Evolutionary conservation across 2,888 invertebrate species (phyloP), one percentile per base, ranked within the genome.

Genomic region (Sussaba pulchella): DNA sequence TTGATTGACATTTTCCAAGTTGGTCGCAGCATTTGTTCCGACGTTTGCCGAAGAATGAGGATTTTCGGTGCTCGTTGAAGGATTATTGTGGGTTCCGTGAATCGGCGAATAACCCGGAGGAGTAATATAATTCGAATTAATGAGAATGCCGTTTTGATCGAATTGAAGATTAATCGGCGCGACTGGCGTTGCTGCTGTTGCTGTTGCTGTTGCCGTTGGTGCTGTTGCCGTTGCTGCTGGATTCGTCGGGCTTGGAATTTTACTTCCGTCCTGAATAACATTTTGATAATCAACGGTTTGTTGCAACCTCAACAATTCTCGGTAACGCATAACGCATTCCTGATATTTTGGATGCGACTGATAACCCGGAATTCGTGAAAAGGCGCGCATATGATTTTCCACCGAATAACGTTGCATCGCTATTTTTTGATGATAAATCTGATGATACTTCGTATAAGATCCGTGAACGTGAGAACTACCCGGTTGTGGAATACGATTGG

Each of bases 111-210:
- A 89, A 67, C 80, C 86, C 2, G 87, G 82, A 0, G 89, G 82
- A 1, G n/a, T n/a, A n/a, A 89, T 79, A 43, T 88, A 89, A 59
- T 82, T 91, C 0, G 92, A 88, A 75, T 92, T 92, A 5, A 92
- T 90, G n/a, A 92, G 61, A 26, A 90, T 84, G 0, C 92, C 92
- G 59, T 92, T 91, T 12, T 91, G 92, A 84, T 92, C 92, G 17
- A 91, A 92, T 70, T 92, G 92, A 3, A 92, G 81, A 83, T 91
- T 92, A 21, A 92, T 91, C 5, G 92, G 89, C 0, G 89, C 86
- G 17, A 90, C 84, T 1, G 83, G n/a, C n/a, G n/a, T n/a, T n/a
- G n/a, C n/a, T n/a, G n/a, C n/a, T n/a, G n/a, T n/a, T n/a, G n/a
- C n/a, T n/a, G n/a, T n/a, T n/a, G n/a, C n/a, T n/a, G n/a, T n/a